These are phyloP conservation scores for Pyrrhura leucotis DNA, from an alignment of 2,797 vertebrate genomes.

Conservation along the genomic window DNA sequence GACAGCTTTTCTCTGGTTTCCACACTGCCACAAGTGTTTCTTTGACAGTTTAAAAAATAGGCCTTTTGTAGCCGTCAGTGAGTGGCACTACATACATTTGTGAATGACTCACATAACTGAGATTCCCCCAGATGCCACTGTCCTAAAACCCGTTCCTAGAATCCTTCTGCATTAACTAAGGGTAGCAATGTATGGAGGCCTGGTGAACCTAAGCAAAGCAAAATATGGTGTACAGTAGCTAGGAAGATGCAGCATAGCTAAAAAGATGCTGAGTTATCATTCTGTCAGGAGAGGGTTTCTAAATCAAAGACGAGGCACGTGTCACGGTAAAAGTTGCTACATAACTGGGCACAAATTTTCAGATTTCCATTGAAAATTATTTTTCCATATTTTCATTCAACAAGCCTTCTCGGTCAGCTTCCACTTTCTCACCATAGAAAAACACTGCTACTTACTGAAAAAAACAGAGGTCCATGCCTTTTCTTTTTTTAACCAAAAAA, in stretches of 20 bases:
- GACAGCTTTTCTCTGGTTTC: constrained; percentile 85
- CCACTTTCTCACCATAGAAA: background rate
- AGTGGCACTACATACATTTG: constrained; percentile 95
- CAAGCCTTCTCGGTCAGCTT: background rate
- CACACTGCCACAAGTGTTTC: constrained; percentile 88
- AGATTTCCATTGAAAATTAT: background rate
- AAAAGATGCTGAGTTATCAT: background rate
- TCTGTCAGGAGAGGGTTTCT: background rate
- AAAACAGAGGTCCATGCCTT: background rate
- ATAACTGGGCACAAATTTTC: background rate
- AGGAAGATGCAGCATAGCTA: background rate
- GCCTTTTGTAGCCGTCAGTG: constrained; percentile 86
- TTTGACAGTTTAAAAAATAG: constrained; percentile 95
- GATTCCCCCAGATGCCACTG: constrained; percentile 88
- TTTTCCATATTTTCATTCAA: background rate
- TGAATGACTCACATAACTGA: constrained; percentile 92
- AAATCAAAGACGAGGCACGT: background rate
- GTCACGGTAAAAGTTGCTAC: background rate
- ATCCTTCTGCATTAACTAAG: constrained; percentile 67
- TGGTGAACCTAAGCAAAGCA: background rate
- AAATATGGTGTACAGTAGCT: constrained; percentile 12
- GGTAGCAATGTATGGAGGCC: constrained; percentile 22
- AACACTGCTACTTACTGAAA: background rate
- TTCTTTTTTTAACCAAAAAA: background rate
- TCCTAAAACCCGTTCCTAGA: constrained; percentile 84